Conservation (phyloP, 2,888 invertebrate genomes). For the Rutpela maculata region DNA sequence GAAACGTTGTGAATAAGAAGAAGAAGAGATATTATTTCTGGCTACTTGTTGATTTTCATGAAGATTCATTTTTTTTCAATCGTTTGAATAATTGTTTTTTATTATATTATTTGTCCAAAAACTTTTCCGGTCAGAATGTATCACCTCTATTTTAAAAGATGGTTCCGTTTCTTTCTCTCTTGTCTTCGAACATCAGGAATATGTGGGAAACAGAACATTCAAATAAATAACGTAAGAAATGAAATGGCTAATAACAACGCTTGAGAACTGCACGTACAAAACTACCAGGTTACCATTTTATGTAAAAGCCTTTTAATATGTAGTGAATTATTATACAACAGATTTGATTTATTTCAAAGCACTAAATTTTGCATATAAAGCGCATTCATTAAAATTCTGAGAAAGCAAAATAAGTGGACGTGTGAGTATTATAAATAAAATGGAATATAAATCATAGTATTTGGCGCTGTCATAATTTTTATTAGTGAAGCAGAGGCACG, state of each 20-base stretch:
- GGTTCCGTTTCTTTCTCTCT: background rate
- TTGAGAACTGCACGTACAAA: conserved; percentile 6
- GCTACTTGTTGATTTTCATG: no score
- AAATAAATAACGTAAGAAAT: background rate
- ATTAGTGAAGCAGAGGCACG: conserved; percentile 28
- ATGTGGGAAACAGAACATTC: conserved; percentile 1
- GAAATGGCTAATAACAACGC: background rate
- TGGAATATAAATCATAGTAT: conserved; percentile 34
- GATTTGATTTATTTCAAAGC: conserved; percentile 35
- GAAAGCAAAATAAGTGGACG: conserved; percentile 38
- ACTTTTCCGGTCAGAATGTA: no score
- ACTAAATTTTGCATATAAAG: conserved; percentile 37
- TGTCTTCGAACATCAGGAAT: background rate
- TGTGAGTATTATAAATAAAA: conserved; percentile 37
- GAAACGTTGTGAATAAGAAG: no score
- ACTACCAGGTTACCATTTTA: conserved; percentile 26
- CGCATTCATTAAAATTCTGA: conserved; percentile 33
- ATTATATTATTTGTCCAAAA: no score
- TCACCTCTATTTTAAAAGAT: no score
- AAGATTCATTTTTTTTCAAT: no score
- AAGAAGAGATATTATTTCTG: no score
- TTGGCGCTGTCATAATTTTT: conserved; percentile 35
- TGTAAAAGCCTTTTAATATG: conserved; percentile 25
- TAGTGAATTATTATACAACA: conserved; percentile 29
- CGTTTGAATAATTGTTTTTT: no score